Evolutionary conservation across 2,888 invertebrate genomes (phyloP).

Genomic region (Microplitis manilae): DNA sequence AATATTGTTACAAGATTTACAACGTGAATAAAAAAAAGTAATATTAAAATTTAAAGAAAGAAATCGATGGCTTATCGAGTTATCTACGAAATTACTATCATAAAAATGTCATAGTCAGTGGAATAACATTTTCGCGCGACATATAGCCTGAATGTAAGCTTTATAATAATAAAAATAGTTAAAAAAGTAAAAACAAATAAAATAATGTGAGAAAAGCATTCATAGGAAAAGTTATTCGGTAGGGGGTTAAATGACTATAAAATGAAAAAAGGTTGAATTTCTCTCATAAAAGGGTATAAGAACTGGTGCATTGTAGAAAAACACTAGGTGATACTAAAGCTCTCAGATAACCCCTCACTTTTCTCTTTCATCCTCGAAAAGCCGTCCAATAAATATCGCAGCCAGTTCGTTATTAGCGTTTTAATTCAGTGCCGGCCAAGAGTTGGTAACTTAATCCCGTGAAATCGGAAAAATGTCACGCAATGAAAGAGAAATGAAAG

Average conservation of each 20-base stretch:
- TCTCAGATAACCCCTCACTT: constrained; percentile 25
- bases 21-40: neutral
- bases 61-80: neutral
- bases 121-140: neutral
- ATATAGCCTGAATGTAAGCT: neutral
- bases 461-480: constrained; percentile 64
- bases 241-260: neutral
- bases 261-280: neutral
- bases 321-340: constrained; percentile 4
- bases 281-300: neutral
- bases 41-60: constrained; percentile 1
- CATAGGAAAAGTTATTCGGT: neutral
- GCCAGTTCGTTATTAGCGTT: constrained; percentile 67
- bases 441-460: constrained; percentile 65
- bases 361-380: constrained; percentile 52
- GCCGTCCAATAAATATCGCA: constrained; percentile 68
- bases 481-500: constrained; percentile 25
- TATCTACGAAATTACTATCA: neutral
- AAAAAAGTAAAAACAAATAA: too few species aligned
- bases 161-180: neutral
- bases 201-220: neutral
- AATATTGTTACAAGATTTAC: neutral
- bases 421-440: constrained; percentile 62
- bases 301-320: neutral
- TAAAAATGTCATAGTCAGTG: neutral